Evolutionary conservation across 2,797 vertebrate species (phyloP).

Genomic region (Argyrosomus regius): DNA sequence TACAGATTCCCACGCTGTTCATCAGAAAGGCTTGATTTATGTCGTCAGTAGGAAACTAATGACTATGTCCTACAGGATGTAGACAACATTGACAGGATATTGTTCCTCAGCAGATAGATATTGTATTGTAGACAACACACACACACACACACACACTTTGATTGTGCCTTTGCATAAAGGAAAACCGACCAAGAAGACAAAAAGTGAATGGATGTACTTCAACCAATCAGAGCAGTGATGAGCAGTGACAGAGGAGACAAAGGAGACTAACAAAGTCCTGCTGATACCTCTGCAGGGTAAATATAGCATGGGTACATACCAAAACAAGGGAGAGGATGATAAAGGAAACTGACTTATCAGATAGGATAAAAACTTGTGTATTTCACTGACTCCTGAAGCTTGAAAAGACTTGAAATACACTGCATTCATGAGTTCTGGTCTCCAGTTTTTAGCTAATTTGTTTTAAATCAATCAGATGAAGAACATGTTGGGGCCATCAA

Average conservation of each 20-base stretch:
- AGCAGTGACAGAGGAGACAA: constrained; percentile 66
- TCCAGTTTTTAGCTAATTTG: constrained; percentile 8
- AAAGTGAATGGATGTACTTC: constrained; percentile 56
- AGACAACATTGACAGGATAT: constrained; percentile 70
- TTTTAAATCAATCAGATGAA: neutral
- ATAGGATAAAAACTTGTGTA: constrained; percentile 59
- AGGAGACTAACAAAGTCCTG: constrained; percentile 65
- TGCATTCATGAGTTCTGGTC: neutral
- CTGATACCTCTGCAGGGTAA: constrained; percentile 70
- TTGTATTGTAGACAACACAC: constrained; percentile 2
- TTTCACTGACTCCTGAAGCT: constrained; percentile 38
- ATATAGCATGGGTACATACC: constrained; percentile 72
- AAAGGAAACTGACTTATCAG: constrained; percentile 56
- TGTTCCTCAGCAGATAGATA: constrained; percentile 48
- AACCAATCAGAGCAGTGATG: constrained; percentile 58
- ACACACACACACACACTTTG: neutral
- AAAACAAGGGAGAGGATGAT: constrained; percentile 69
- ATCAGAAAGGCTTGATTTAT: constrained; percentile 54
- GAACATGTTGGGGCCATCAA: constrained; percentile 9
- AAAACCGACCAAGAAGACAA: constrained; percentile 32
- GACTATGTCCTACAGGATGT: constrained; percentile 71
- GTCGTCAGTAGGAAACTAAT: constrained; percentile 33
- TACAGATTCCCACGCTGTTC: constrained; percentile 44
- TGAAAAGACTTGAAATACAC: neutral
- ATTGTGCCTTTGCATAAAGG: constrained; percentile 14